Base-by-base conservation (phyloP, 2,113 vertebrate genomes). In the Caracal caracal region DNA sequence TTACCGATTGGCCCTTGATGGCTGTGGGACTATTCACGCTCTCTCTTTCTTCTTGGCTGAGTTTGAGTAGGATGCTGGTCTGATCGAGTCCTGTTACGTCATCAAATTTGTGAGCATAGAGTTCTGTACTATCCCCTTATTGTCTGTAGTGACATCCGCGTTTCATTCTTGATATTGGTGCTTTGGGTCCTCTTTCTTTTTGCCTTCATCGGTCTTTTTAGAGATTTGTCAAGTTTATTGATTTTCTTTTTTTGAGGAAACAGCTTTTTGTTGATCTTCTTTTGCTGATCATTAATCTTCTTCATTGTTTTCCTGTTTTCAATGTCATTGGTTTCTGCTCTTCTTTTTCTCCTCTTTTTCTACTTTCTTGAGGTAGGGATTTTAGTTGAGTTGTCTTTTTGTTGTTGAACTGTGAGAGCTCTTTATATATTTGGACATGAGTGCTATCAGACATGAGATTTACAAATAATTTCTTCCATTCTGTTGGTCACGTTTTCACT, bases 111-210 rank as follows among this genome's bases (percentile, higher is more conserved):
- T 1, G 70, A 43, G 22, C 70, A 40, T 37, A 26, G 37, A 7
- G 70, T 6, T 40, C 20, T 0, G 24, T 0, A 37, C 40, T 6
- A 0, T 8, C 8, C 71, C 24, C 15, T 43, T 28, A 7, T 8
- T 3, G 6, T 28, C 71, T 75, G 71, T 9, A 40, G 22, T 1
- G 3, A 15, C 3, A 28, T 13, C 22, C 37, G 3, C 22, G 5
- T 40, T 40, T 37, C 70, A 40, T 24, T 24, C 22, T 22, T 11
- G 22, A 7, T 13, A 13, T 0, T 26, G 37, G 37, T 40, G 35
- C 20, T 43, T 43, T 15, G 11, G 71, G 71, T 40, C 68, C 37
- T 75, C 20, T 6, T 40, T 24, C 35, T 40, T 71, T 24, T 40
- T 24, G 35, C 40, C 20, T 40, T 71, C 11, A 20, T 70, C n/a